Conservation (phyloP, 37 sponge, comb jelly and placozoan species). For the Chondrilla cf. caribensis region DNA sequence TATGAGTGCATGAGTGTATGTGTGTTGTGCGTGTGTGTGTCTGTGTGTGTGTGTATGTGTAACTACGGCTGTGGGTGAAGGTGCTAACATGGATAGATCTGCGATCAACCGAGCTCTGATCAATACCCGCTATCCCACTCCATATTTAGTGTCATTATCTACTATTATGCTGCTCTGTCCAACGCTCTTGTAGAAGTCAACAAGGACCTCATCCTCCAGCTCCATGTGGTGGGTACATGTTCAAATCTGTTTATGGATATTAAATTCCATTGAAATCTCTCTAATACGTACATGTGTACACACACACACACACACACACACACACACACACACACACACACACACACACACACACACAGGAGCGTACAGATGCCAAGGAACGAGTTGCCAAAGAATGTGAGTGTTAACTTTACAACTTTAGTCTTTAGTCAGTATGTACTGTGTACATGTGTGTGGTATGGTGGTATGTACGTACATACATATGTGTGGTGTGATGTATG, state of each 20-base stretch:
- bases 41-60: background rate
- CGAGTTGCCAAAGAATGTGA: conserved; percentile 10
- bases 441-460: too few relatives aligned
- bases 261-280: background rate
- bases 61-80: too few relatives aligned
- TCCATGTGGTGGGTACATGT: conserved; percentile 31
- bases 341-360: conserved; percentile 6
- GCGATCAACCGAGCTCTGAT: too few relatives aligned
- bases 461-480: too few relatives aligned
- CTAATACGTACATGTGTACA: background rate
- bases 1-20: background rate
- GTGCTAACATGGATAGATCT: background rate
- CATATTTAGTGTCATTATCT: conserved; percentile 54
- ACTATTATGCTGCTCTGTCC: conserved; percentile 53
- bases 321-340: background rate
- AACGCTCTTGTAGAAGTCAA: conserved; percentile 59
- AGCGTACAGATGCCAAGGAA: background rate
- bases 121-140: too few relatives aligned
- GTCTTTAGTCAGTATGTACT: too few relatives aligned
- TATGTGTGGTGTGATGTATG: too few relatives aligned
- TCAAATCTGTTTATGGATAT: too few relatives aligned
- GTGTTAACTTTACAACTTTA: too few relatives aligned
- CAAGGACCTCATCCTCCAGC: conserved; percentile 62
- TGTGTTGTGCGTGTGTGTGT: background rate
- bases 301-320: background rate